A percentile compares a stretch with the other conserved stretches of the same genome.
Evolutionary conservation across 2,888 invertebrate species (phyloP).

Genomic region (Psylliodes chrysocephalus): DNA sequence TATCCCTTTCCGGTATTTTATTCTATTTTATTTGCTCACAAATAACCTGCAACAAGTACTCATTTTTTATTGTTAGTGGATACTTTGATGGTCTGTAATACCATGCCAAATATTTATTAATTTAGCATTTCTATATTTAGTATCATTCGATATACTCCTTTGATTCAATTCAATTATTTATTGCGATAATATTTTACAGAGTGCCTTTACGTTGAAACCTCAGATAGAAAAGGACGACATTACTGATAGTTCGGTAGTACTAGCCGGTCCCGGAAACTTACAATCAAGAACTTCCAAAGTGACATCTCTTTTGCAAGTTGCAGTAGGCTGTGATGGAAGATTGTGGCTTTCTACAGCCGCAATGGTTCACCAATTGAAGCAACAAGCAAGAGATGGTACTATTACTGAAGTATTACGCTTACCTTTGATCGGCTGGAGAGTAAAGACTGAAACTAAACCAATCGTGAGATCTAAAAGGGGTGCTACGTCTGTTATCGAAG

Average conservation of each 20-base stretch:
- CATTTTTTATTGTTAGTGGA: too few relatives aligned
- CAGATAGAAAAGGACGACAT: conserved; percentile 61
- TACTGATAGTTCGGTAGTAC: conserved; percentile 65
- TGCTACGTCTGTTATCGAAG: conserved; percentile 32
- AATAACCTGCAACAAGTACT: too few relatives aligned
- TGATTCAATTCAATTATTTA: too few relatives aligned
- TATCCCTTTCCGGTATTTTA: too few relatives aligned
- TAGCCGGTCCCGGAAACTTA: conserved; percentile 68
- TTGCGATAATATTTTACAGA: conserved; percentile 65
- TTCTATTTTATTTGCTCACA: too few relatives aligned
- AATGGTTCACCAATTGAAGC: conserved; percentile 74
- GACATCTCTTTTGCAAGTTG: conserved; percentile 65
- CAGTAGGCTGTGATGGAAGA: conserved; percentile 81
- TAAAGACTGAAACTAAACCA: conserved; percentile 63
- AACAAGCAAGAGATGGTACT: conserved; percentile 77
- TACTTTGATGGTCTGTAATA: too few relatives aligned
- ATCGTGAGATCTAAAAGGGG: conserved; percentile 53
- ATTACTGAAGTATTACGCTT: conserved; percentile 74
- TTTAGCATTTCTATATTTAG: too few relatives aligned
- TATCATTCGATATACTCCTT: too few relatives aligned
- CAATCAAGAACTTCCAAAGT: conserved; percentile 63
- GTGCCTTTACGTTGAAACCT: conserved; percentile 66
- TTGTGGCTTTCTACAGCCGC: conserved; percentile 75
- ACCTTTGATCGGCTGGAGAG: conserved; percentile 79
- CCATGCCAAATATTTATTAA: too few relatives aligned